Conservation (phyloP, 2,797 vertebrate genomes). For the Leptoclinus maculatus region DNA sequence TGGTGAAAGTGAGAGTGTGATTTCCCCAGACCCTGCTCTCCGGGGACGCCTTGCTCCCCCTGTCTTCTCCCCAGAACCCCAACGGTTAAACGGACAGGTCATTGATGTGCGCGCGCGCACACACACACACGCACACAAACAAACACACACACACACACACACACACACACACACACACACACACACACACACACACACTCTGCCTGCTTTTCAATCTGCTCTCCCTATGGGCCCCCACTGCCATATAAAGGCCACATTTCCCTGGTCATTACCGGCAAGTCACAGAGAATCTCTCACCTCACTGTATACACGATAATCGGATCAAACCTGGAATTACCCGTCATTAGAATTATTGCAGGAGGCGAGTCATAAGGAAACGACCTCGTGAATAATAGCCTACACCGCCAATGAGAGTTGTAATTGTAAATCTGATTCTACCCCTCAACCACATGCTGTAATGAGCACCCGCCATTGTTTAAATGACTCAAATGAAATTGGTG, state of each 20-base stretch:
- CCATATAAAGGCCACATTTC: slow-evolving; percentile 79
- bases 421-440: slow-evolving; percentile 78
- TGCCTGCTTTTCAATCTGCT: slow-evolving; percentile 72
- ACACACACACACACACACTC: neutral
- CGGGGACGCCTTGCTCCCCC: slow-evolving; percentile 67
- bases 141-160: slow-evolving; percentile 11
- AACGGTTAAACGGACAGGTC: slow-evolving; percentile 82
- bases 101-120: slow-evolving; percentile 47
- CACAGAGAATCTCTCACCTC: slow-evolving; percentile 75
- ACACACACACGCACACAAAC: slow-evolving; percentile 29
- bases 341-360: slow-evolving; percentile 68
- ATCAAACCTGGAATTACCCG: slow-evolving; percentile 75
- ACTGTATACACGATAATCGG: slow-evolving; percentile 70
- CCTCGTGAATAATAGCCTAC: slow-evolving; percentile 70
- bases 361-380: slow-evolving; percentile 71
- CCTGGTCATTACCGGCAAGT: slow-evolving; percentile 78
- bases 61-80: slow-evolving; percentile 77
- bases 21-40: slow-evolving; percentile 83
- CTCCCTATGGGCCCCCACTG: slow-evolving; percentile 64
- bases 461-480: slow-evolving; percentile 78
- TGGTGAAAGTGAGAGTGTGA: slow-evolving; percentile 81
- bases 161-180: slow-evolving; percentile 1
- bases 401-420: slow-evolving; percentile 72
- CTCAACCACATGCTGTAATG: slow-evolving; percentile 74
- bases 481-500: slow-evolving; percentile 82